Percentiles rank a stretch among this genome's conserved stretches.
phyloP scores from a whole-genome alignment of 2,113 vertebrate genomes.

The Gracilinanus agilis region DNA sequence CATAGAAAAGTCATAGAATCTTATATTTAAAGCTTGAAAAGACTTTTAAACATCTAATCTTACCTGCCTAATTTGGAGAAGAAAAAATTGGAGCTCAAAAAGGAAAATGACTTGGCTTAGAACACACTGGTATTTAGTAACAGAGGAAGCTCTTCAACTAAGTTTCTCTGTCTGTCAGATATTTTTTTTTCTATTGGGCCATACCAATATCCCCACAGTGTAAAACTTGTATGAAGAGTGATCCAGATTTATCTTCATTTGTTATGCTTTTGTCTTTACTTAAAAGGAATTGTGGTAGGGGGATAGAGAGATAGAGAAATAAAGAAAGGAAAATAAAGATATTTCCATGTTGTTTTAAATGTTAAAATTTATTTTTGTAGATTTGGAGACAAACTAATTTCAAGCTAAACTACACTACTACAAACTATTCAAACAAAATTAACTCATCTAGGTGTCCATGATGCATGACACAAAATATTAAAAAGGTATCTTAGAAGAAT shows the following conservation, averaged over 20 bases:
- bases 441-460: background rate
- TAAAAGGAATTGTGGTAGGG: background rate
- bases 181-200: background rate
- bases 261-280: background rate
- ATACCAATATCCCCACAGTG: background rate
- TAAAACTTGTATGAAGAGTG: background rate
- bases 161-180: background rate
- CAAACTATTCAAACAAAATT: background rate
- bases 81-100: background rate
- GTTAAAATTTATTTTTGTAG: background rate
- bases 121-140: background rate
- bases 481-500: background rate
- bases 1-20: background rate
- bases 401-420: background rate
- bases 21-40: too few relatives aligned
- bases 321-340: background rate
- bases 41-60: too few relatives aligned
- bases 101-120: background rate
- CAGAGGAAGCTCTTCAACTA: background rate
- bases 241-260: background rate
- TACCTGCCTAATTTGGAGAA: background rate
- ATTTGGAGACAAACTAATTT: background rate
- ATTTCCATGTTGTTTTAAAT: background rate
- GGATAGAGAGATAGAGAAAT: background rate
- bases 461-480: background rate